Percentiles rank a stretch among this genome's conserved stretches.
Evolutionary conservation across 2,113 vertebrate species (phyloP).

Genomic region (Copsychus sechellarum): DNA sequence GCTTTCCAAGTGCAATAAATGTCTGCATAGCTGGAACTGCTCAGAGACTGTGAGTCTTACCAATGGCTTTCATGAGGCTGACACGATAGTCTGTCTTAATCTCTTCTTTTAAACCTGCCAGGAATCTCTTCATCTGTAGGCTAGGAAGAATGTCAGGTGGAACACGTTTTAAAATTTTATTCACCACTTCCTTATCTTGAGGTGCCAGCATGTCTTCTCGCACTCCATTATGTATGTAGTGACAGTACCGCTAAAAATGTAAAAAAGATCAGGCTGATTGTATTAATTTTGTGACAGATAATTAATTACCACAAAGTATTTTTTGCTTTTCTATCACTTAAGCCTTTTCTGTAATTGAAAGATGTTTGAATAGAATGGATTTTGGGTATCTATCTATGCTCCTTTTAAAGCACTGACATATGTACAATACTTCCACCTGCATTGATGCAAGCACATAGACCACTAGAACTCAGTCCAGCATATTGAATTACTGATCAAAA

Average conservation of each 20-base stretch:
- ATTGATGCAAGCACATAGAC: neutral
- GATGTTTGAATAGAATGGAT: neutral
- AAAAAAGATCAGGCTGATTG: neutral
- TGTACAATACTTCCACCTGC: neutral
- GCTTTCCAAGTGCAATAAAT: neutral
- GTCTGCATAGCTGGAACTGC: neutral
- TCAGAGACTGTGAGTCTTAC: slow-evolving; percentile 64
- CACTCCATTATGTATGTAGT: slow-evolving; percentile 83
- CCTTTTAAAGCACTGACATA: neutral
- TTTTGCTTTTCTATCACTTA: neutral
- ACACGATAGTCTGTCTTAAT: slow-evolving; percentile 75
- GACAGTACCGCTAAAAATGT: slow-evolving; percentile 79
- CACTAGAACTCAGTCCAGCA: neutral
- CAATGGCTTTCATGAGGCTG: slow-evolving; percentile 83
- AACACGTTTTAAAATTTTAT: slow-evolving; percentile 73
- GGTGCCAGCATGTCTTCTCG: slow-evolving; percentile 79
- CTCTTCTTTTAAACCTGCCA: slow-evolving; percentile 73
- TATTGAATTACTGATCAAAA: neutral
- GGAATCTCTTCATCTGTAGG: slow-evolving; percentile 52
- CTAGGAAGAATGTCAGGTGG: slow-evolving; percentile 59
- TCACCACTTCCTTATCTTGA: slow-evolving; percentile 73
- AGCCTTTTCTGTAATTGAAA: neutral
- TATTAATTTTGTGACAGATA: neutral
- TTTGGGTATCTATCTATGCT: neutral
- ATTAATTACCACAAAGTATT: neutral